Conservation (phyloP, 2,888 invertebrate species). For the Lycia hirtaria region DNA sequence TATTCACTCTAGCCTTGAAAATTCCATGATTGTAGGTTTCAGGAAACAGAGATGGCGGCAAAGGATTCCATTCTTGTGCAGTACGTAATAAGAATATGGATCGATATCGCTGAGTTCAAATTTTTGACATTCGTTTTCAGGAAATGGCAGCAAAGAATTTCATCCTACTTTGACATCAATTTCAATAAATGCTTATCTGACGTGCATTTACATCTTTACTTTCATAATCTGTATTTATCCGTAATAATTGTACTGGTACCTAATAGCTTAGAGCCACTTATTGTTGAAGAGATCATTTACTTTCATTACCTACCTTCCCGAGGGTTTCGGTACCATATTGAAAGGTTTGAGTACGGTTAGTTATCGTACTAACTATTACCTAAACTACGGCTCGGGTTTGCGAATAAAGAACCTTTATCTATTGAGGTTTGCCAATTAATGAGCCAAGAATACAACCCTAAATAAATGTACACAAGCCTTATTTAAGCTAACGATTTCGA, state of each 20-base stretch:
- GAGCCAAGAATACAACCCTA: not conserved
- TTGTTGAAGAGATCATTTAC: conserved; percentile 19
- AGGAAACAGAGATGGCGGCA: too few species aligned
- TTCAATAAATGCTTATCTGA: not conserved
- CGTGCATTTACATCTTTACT: not conserved
- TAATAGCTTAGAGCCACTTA: conserved; percentile 15
- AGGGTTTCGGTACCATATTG: conserved; percentile 3
- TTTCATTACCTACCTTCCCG: conserved; percentile 11
- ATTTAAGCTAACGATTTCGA: not conserved
- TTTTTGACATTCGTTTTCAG: too few species aligned
- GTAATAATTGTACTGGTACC: conserved; percentile 4
- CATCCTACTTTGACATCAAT: too few species aligned
- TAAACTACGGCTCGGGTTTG: not conserved
- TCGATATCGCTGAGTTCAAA: too few species aligned
- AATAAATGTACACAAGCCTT: not conserved
- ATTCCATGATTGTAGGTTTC: too few species aligned
- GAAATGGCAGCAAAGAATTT: too few species aligned
- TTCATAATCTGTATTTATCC: not conserved
- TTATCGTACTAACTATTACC: not conserved
- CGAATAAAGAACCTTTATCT: conserved; percentile 7
- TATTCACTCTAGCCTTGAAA: too few species aligned
- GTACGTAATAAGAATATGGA: too few species aligned
- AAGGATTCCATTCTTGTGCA: too few species aligned
- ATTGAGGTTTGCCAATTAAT: conserved; percentile 10
- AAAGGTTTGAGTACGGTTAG: conserved; percentile 7